Conservation (phyloP, 1,140 invertebrate genomes). For the Solen grandis region DNA sequence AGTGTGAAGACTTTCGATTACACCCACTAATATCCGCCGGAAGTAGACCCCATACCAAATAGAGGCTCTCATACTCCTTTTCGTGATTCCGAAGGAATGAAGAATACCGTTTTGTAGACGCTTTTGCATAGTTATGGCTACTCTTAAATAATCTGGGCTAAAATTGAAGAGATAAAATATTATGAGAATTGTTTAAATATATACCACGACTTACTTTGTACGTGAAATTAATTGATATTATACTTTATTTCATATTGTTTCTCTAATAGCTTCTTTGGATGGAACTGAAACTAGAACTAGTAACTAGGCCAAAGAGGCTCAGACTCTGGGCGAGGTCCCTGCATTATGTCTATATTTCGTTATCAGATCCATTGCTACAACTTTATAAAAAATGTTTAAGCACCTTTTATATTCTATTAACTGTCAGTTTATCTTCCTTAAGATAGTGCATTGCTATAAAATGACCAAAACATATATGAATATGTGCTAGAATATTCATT, state of each 20-base stretch:
- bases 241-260: background rate
- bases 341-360: too few relatives aligned
- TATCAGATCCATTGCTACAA: too few relatives aligned
- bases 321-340: too few relatives aligned
- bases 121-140: conserved; percentile 52
- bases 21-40: conserved; percentile 41
- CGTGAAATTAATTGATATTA: background rate
- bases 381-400: too few relatives aligned
- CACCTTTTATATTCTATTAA: too few relatives aligned
- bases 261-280: background rate
- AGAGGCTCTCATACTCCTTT: conserved; percentile 43
- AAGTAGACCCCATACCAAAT: conserved; percentile 45
- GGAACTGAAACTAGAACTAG: too few relatives aligned
- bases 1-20: conserved; percentile 35
- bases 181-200: background rate
- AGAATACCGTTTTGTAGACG: conserved; percentile 15
- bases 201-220: background rate
- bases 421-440: too few relatives aligned
- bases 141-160: conserved; percentile 30
- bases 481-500: too few relatives aligned
- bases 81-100: conserved; percentile 38
- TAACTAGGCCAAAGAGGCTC: too few relatives aligned
- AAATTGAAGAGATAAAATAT: background rate
- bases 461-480: too few relatives aligned
- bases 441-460: too few relatives aligned